A percentile compares a stretch with the other conserved stretches of the same genome.
Evolutionary conservation across 2,113 vertebrate genomes (phyloP).

Genomic region (Scortum barcoo): DNA sequence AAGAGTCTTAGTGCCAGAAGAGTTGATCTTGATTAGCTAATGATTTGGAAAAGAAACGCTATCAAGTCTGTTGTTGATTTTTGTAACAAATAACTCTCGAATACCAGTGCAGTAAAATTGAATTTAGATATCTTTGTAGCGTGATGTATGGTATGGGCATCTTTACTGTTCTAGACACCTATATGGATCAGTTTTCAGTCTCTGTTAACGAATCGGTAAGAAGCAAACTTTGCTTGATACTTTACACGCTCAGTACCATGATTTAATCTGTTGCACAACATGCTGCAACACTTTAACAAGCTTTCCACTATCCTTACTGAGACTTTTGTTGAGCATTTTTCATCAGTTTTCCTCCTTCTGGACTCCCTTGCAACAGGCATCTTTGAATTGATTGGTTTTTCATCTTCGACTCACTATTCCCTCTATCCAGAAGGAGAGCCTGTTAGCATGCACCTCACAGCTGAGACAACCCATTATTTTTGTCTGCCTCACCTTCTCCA

Average conservation of each 20-base stretch:
- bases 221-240: neutral
- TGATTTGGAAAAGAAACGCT: slow-evolving; percentile 45
- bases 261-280: slow-evolving; percentile 9
- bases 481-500: slow-evolving; percentile 64
- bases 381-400: slow-evolving; percentile 51
- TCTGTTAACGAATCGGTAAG: slow-evolving; percentile 21
- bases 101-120: neutral
- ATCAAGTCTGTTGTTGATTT: neutral
- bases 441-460: slow-evolving; percentile 69
- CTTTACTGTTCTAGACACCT: neutral
- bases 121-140: slow-evolving; percentile 1
- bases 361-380: slow-evolving; percentile 32
- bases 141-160: neutral
- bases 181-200: neutral
- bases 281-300: too few relatives aligned
- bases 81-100: neutral
- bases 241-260: neutral
- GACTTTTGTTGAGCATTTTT: neutral
- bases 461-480: slow-evolving; percentile 69
- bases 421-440: slow-evolving; percentile 52
- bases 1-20: slow-evolving; percentile 62
- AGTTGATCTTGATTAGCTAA: slow-evolving; percentile 67
- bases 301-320: neutral
- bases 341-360: slow-evolving; percentile 11
- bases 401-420: slow-evolving; percentile 39